Base-by-base conservation (phyloP, 2,888 invertebrate species). In the Trilocha varians region DNA sequence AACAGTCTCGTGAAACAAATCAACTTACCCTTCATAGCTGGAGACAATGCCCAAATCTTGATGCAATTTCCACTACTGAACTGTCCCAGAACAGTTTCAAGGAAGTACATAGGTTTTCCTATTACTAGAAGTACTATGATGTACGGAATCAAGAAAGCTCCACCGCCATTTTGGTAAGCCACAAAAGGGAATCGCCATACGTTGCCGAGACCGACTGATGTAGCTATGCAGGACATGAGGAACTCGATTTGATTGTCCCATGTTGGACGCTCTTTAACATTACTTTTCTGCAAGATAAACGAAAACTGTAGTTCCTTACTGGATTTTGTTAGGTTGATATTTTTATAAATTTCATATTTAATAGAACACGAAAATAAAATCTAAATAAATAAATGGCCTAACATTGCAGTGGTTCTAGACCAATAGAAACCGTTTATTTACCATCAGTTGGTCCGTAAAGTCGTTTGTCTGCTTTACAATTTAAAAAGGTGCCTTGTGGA, bases 81-180 rank as follows among this genome's bases (percentile, higher is more conserved):
- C 71, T 96, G 96, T 3, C 96, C 96, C 5, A 96, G 76, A 1
- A 91, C 87, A 70, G 93, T 91, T 78, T 96, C 96, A 64, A 96
- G 76, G 59, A 93, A 94, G 65, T 95, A 95, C 80, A 96, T 89
- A 1, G 94, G 93, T 55, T 93, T 90, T 41, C 93, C 93, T 48
- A 92, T 90, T 36, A 92, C 60, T 33, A 91, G 65, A 14, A 93
- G 74, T 2, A 92, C 90, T 32, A 92, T 87, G 32, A 92, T 85
- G 64, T 93, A 93, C 0, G 93, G 92, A 45, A 92, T 90, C 1
- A 92, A 87, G 60, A 92, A 92, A 5, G 92, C 92, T 9, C 91
- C 91, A 1, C 92, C 92, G 1, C 92, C 92, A 58, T 92, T 92
- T 59, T 91, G 88, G 59, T 90, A 92, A 0, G 91, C 91, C 3